A percentile compares a stretch with the other conserved stretches of the same genome.
Evolutionary conservation across 2,113 vertebrate genomes (phyloP).

Genomic region (Artemisiospiza belli): DNA sequence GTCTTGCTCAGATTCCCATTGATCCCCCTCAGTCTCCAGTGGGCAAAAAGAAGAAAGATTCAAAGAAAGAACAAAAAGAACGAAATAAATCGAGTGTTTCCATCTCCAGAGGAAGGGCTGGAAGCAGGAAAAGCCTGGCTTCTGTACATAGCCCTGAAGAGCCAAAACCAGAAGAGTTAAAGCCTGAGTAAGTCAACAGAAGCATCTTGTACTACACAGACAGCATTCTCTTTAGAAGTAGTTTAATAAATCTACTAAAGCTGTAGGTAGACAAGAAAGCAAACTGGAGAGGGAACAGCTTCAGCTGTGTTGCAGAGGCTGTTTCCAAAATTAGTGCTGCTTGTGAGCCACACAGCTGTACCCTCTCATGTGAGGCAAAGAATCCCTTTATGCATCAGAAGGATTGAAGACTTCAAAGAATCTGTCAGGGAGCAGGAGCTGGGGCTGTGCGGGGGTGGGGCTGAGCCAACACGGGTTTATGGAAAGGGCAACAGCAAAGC

Average conservation of each 20-base stretch:
- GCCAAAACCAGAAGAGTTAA: constrained; percentile 61
- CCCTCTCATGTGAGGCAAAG: constrained; percentile 58
- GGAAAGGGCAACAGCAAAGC: not conserved
- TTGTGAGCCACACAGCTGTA: constrained; percentile 56
- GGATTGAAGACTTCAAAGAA: constrained; percentile 60
- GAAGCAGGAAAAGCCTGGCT: constrained; percentile 1
- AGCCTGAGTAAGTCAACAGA: constrained; percentile 70
- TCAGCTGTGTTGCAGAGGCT: constrained; percentile 30
- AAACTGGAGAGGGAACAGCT: constrained; percentile 21
- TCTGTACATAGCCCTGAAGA: not conserved
- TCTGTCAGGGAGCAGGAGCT: not conserved
- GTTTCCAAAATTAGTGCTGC: constrained; percentile 64
- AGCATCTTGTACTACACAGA: not conserved
- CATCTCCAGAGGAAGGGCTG: not conserved
- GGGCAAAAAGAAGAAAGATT: constrained; percentile 5
- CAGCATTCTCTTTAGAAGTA: not conserved
- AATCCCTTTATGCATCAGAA: constrained; percentile 53
- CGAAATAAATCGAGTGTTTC: not conserved
- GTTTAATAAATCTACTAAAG: not conserved
- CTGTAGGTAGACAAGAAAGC: constrained; percentile 8
- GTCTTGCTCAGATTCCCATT: not conserved
- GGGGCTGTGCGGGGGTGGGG: not conserved
- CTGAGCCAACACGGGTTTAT: not conserved
- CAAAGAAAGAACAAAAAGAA: constrained; percentile 50
- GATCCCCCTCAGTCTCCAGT: rapidly evolving